A percentile compares a stretch with the other conserved stretches of the same genome.
These are phyloP conservation scores for Drosophila takahashii DNA, from an alignment of 1,140 invertebrate species.

Conservation along the genomic window DNA sequence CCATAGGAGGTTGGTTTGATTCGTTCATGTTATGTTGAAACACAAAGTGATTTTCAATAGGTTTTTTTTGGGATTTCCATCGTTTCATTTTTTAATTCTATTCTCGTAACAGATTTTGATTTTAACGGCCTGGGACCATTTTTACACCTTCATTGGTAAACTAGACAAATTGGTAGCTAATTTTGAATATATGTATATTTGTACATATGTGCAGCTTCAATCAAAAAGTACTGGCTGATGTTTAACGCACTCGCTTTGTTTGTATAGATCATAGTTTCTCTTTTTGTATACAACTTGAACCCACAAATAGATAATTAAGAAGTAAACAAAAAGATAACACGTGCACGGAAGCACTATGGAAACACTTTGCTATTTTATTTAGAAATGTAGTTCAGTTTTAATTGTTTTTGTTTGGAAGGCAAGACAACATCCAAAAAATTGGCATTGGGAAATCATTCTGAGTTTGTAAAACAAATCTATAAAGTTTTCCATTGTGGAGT, in stretches of 20 bases:
- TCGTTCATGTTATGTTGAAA: too few species aligned
- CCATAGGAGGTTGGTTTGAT: too few species aligned
- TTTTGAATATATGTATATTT: background rate
- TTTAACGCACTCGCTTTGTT: background rate
- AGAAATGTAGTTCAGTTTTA: conserved; percentile 6
- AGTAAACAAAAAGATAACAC: conserved; percentile 42
- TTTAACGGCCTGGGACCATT: too few species aligned
- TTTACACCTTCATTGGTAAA: too few species aligned
- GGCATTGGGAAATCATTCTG: background rate
- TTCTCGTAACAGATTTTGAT: too few species aligned
- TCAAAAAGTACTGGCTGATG: background rate
- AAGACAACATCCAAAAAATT: background rate
- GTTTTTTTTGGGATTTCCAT: too few species aligned
- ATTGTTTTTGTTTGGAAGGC: conserved; percentile 14
- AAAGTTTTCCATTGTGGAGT: too few species aligned
- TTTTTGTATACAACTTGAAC: conserved; percentile 20
- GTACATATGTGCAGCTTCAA: background rate
- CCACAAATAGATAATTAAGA: conserved; percentile 44
- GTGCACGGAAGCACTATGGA: conserved; percentile 38
- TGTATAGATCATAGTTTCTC: conserved; percentile 14
- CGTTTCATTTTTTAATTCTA: too few species aligned
- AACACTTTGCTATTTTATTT: conserved; percentile 37
- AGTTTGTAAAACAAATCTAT: background rate
- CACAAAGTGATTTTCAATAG: too few species aligned
- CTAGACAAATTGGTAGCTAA: background rate